Base-by-base conservation (phyloP, 2,888 invertebrate genomes). In the Ophioninae sp. region DNA sequence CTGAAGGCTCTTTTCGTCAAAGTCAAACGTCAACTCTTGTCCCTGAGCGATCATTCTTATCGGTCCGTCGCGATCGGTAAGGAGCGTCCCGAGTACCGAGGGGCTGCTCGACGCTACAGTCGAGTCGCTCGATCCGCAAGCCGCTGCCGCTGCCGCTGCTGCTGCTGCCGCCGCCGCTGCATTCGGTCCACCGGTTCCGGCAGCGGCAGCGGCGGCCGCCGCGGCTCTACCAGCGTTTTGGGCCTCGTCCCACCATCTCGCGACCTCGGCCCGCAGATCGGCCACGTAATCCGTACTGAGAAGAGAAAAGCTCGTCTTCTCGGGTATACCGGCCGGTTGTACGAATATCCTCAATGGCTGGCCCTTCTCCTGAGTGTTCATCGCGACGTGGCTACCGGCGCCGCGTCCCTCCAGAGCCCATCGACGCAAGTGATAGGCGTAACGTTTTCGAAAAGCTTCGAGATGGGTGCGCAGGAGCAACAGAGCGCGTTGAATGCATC, bases 11-110 rank as follows among this genome's bases (percentile, higher is more conserved):
- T 98, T 96, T 91, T 98, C 98, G 91, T 99, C 98, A 88, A 97
- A 97, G 89, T 99, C 98, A 5, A 97, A 96, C 0, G 97, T 97
- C 8, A 99, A 93, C 91, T 99, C 99, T 92, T 98, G 98, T 0
- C 98, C 98, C 91, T 97, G 97, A 0, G 98, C 98, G 86, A 98
- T 98, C 95, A 98, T 98, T 65, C 98, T 94, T 74, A 98, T 95
- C 0, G 97, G 97, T 0, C 97, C 97, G 23, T 84, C 84, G 59
- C 84, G 84, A 88, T 97, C 97, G 1, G 96, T 96, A 0, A 97
- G 93, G 41, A 97, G 93, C 3, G 97, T 93, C 20, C 95, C 96
- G 77, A 95, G 93, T 51, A 95, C 96, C 1, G 95, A 95, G 10
- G 88, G 30, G 30, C 30, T 3, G 30, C 30, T 30, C 30, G 30